Evolutionary conservation across 2,797 vertebrate species (phyloP), one percentile per base, ranked within the genome.

Genomic region (Alosa sapidissima): DNA sequence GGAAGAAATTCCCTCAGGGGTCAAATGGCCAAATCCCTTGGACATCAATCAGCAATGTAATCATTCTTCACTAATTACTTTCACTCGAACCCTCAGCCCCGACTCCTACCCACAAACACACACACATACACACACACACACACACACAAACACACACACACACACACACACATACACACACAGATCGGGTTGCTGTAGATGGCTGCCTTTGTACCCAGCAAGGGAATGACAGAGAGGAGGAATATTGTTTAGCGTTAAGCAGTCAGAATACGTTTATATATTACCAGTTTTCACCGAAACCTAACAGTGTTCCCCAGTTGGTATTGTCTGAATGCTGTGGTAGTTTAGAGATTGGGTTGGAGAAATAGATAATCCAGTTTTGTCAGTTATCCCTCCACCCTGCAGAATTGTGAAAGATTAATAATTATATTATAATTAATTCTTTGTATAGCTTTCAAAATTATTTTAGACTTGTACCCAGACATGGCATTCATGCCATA

Each of bases 1-100:
- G 28, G 47, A 60, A 87, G 24, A 81, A 86, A 83, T 62, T 84
- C 55, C 24, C 82, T 68, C 58, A n/a, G 8, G 52, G 84, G 82
- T 84, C 82, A 89, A 89, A 85, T 89, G 84, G 81, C 86, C 87
- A 88, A 88, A 28, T 41, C 54, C 48, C 81, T 86, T 65, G 72
- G 81, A 88, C 81, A 85, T 86, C 86, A 84, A 65, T 88, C 87
- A 89, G 78, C 83, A 41, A 81, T 81, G 36, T 75, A 86, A 89
- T 89, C 60, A 87, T 52, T 21, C 28, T 65, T 14, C 75, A 60
- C 49, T 85, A 83, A 86, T 84, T 88, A 85, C 51, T 85, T 85
- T 83, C 60, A 36, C 83, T 51, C 45, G 78, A 51, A 41, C 41
- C 41, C 41, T 4, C 41, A 41, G 41, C 41, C 2, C 41, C 41